Base-by-base conservation (phyloP, 1,140 invertebrate species). In the Panagrolaimus sp. region DNA sequence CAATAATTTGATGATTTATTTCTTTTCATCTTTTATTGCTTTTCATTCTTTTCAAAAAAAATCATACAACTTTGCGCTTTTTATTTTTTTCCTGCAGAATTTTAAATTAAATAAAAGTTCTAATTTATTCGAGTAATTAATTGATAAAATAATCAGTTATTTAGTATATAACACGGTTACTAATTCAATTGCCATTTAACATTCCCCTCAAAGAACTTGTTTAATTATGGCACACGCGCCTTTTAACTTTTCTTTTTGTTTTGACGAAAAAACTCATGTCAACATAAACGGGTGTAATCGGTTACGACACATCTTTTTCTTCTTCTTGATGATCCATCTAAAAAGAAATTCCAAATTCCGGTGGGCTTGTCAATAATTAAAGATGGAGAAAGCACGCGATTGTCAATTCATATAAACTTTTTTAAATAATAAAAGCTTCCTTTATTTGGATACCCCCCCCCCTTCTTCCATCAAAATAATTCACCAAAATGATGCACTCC, bases 191-290 rank as follows among this genome's bases (percentile, higher is more conserved):
- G 32, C 32, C 32, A 7, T 38, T 38, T 38, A 38, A 2, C 2
- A 38, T 38, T 38, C 32, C 7, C 52, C 21, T 21, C 21, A 58
- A 24, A n/a, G 52, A 58, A 58, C 52, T 28, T 28, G 52, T 58
- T 58, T 58, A 38, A 38, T 38, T 7, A 38, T 58, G 52, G 52
- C 52, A 58, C 52, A 58, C 17, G 28, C 52, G 52, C 52, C 17
- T 58, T 38, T 38, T 38, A 38, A 38, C 7, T 38, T 4, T 38
- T 38, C 7, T 38, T 38, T 38, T 2, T 38, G 32, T 38, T 38
- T 28, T 58, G 21, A 28, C 52, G 52, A 58, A 58, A 58, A 58
- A 58, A 58, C 52, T 21, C 52, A 58, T 58, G 52, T 58, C 52
- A 58, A 28, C 17, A 21, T 21, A 58, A 58, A 58, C 52, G 21